phyloP scores from a whole-genome alignment of 2,797 vertebrate species.

The Chrysocyon brachyurus region DNA sequence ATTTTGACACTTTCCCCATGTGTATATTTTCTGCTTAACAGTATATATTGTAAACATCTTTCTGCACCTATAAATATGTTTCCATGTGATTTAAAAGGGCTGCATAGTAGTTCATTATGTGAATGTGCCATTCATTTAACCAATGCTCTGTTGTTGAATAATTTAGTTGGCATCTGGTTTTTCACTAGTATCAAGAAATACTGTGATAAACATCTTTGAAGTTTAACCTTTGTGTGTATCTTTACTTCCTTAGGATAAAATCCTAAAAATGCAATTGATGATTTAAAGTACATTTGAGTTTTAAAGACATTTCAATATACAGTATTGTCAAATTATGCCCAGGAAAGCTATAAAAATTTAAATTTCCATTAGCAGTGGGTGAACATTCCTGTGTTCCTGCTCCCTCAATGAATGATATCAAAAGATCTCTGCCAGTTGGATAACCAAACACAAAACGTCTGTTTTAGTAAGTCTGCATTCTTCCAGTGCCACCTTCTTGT shows the following conservation, averaged over 20 bases:
- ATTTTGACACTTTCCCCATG: not conserved
- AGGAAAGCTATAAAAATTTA: not conserved
- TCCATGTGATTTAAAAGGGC: slow-evolving; percentile 51
- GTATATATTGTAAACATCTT: not conserved
- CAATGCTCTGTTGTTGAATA: slow-evolving; percentile 48
- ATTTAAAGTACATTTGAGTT: slow-evolving; percentile 48
- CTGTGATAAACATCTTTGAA: not conserved
- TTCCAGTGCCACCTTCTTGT: not conserved
- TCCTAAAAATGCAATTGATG: slow-evolving; percentile 26
- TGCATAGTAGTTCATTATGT: slow-evolving; percentile 23
- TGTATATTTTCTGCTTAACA: not conserved
- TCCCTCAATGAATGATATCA: not conserved
- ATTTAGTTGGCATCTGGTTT: slow-evolving; percentile 59
- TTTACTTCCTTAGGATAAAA: slow-evolving; percentile 64
- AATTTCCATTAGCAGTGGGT: not conserved
- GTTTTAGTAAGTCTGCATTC: slow-evolving; percentile 4
- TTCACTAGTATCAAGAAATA: slow-evolving; percentile 56
- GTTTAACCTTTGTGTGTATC: slow-evolving; percentile 21
- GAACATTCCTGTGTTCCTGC: not conserved
- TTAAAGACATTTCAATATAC: slow-evolving; percentile 44
- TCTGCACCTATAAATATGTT: slow-evolving; percentile 20
- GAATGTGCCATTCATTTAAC: slow-evolving; percentile 49
- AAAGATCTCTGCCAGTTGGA: not conserved
- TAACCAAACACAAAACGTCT: not conserved
- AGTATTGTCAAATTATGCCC: not conserved